These are phyloP conservation scores for Nannoperca obscura DNA, from an alignment of 2,797 vertebrate genomes.

Conservation along the genomic window DNA sequence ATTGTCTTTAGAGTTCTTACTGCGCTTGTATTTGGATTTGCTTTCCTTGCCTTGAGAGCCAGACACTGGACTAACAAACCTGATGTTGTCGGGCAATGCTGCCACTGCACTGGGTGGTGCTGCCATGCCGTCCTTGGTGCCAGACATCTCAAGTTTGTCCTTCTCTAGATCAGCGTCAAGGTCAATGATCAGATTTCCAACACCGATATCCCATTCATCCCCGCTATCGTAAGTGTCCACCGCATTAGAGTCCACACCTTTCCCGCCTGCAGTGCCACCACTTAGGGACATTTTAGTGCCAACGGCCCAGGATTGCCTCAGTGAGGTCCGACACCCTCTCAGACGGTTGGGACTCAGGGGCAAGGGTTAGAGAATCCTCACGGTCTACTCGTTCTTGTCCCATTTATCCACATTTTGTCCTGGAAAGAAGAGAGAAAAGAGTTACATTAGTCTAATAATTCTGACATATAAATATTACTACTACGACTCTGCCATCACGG, in stretches of 20 bases:
- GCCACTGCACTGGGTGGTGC: slow-evolving; percentile 94
- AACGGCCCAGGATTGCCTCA: slow-evolving; percentile 92
- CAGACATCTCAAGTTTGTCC: slow-evolving; percentile 99
- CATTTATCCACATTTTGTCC: slow-evolving; percentile 88
- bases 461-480: slow-evolving; percentile 34
- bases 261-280: slow-evolving; percentile 99
- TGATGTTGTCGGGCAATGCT: slow-evolving; percentile 97
- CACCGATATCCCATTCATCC: slow-evolving; percentile 99
- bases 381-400: slow-evolving; percentile 85
- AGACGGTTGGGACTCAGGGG: slow-evolving; percentile 84
- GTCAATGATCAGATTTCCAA: slow-evolving; percentile 99
- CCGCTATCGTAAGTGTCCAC: slow-evolving; percentile 99
- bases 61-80: slow-evolving; percentile 98
- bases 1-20: slow-evolving; percentile 98
- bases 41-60: slow-evolving; percentile 98
- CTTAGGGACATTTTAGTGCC: slow-evolving; percentile 99
- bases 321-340: slow-evolving; percentile 86
- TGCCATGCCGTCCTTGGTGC: slow-evolving; percentile 96
- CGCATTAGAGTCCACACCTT: slow-evolving; percentile 99
- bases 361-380: slow-evolving; percentile 84
- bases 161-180: slow-evolving; percentile 99
- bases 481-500: slow-evolving; percentile 26
- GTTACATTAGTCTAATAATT: slow-evolving; percentile 40
- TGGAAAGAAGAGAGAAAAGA: slow-evolving; percentile 64
- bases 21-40: slow-evolving; percentile 99